phyloP scores from a whole-genome alignment of 1,140 invertebrate genomes.

The Megalopta genalis region DNA sequence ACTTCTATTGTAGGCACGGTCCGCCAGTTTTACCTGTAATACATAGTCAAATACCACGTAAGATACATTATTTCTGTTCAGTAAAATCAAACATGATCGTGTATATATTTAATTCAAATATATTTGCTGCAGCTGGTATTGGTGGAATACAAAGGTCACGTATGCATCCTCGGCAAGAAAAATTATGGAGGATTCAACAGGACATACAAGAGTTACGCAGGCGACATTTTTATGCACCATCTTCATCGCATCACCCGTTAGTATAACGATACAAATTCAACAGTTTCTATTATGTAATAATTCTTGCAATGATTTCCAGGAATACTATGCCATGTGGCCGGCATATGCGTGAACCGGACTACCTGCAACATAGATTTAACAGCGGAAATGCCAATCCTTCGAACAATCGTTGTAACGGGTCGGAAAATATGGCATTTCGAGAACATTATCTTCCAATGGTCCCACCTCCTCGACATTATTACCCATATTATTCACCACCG shows the following conservation, averaged over 20 bases:
- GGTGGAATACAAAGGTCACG: slow-evolving; percentile 76
- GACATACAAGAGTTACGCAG: slow-evolving; percentile 85
- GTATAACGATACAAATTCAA: slow-evolving; percentile 19
- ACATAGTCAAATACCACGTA: slow-evolving; percentile 48
- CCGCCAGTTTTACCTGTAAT: slow-evolving; percentile 53
- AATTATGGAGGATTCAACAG: slow-evolving; percentile 87
- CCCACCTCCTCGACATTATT: neutral
- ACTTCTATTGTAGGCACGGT: slow-evolving; percentile 65
- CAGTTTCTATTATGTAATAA: slow-evolving; percentile 8
- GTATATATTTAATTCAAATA: slow-evolving; percentile 4
- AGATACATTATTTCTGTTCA: slow-evolving; percentile 11
- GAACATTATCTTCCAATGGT: slow-evolving; percentile 59
- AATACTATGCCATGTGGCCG: slow-evolving; percentile 64
- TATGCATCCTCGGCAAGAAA: slow-evolving; percentile 87
- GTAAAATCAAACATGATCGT: neutral
- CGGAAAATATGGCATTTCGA: slow-evolving; percentile 46
- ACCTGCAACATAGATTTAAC: slow-evolving; percentile 54
- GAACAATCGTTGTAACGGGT: slow-evolving; percentile 58
- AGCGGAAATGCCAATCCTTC: slow-evolving; percentile 56
- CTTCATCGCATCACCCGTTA: slow-evolving; percentile 70
- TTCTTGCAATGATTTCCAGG: slow-evolving; percentile 45
- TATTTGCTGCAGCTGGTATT: slow-evolving; percentile 38
- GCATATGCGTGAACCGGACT: slow-evolving; percentile 61
- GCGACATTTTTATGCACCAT: slow-evolving; percentile 80
- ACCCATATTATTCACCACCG: slow-evolving; percentile 64